A percentile compares a stretch with the other conserved stretches of the same genome.
Conservation (phyloP, 2,113 vertebrate genomes). For the Ptychochromis oligacanthus region DNA sequence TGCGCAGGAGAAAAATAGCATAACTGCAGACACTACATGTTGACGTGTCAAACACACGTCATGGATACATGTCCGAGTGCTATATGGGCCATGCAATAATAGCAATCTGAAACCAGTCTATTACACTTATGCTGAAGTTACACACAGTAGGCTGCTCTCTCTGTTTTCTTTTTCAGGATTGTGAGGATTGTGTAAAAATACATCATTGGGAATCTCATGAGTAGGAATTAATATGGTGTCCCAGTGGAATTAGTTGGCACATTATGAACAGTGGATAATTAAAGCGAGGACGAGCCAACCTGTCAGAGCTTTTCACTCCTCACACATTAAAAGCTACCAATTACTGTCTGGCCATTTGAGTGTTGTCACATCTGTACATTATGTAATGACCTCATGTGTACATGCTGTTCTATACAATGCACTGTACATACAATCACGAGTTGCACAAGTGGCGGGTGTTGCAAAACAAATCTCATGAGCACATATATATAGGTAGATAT, state of each 20-base stretch:
- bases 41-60: constrained; percentile 55
- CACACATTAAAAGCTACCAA: constrained; percentile 35
- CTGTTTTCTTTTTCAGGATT: constrained; percentile 6
- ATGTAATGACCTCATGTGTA: constrained; percentile 40
- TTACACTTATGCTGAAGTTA: constrained; percentile 4
- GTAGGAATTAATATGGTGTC: constrained; percentile 26
- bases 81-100: neutral
- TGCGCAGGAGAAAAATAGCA: constrained; percentile 58
- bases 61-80: constrained; percentile 29
- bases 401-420: constrained; percentile 43
- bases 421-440: neutral
- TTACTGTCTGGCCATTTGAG: constrained; percentile 20
- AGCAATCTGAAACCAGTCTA: constrained; percentile 1
- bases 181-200: constrained; percentile 1
- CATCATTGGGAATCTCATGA: constrained; percentile 16
- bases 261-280: constrained; percentile 51
- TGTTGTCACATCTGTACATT: constrained; percentile 57
- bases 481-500: neutral
- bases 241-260: constrained; percentile 50
- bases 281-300: constrained; percentile 42
- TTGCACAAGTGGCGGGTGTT: constrained; percentile 37
- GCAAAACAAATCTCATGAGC: constrained; percentile 40
- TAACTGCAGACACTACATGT: constrained; percentile 56
- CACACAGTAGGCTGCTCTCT: neutral
- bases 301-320: constrained; percentile 48